These are phyloP conservation scores for Cliona cf. orientalis DNA, from an alignment of 37 sponge, comb jelly and placozoan species.

Conservation along the genomic window DNA sequence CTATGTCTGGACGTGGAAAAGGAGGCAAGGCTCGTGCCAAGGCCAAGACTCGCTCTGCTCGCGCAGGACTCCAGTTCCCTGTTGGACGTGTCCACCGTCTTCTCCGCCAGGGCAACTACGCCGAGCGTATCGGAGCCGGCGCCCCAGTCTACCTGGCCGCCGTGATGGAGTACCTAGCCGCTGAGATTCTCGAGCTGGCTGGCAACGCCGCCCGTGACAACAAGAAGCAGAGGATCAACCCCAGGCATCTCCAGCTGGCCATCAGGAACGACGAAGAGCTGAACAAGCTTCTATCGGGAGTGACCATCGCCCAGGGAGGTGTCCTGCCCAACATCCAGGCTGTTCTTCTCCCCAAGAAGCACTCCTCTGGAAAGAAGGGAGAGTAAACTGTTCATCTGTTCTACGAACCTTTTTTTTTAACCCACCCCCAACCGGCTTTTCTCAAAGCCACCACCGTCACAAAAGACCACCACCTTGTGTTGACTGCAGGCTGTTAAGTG, in stretches of 20 bases:
- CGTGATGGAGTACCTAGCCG: constrained; percentile 97
- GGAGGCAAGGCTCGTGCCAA: constrained; percentile 96
- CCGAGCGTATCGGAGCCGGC: constrained; percentile 94
- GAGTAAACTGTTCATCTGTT: no score
- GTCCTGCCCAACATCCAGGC: constrained; percentile 99
- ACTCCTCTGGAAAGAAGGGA: no score
- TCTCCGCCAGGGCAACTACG: constrained; percentile 90
- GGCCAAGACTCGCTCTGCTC: constrained; percentile 93
- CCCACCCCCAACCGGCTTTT: no score
- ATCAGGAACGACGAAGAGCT: constrained; percentile 98
- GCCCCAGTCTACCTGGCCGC: constrained; percentile 99
- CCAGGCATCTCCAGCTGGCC: no score
- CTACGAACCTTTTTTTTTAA: no score
- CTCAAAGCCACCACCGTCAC: no score
- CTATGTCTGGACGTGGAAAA: constrained; percentile 99
- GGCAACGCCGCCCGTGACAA: constrained; percentile 99
- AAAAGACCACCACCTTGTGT: no score
- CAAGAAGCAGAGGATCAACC: constrained; percentile 25
- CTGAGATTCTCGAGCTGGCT: constrained; percentile 99
- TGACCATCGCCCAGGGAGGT: constrained; percentile 98
- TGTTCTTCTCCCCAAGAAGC: constrained; percentile 97
- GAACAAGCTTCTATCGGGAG: constrained; percentile 96
- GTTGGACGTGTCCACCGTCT: constrained; percentile 98
- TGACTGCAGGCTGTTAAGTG: no score
- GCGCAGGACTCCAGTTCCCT: constrained; percentile 99